Percentiles rank a stretch among this genome's conserved stretches.
Evolutionary conservation across 2,113 vertebrate species (phyloP).

Genomic region (Opisthocomus hoazin): DNA sequence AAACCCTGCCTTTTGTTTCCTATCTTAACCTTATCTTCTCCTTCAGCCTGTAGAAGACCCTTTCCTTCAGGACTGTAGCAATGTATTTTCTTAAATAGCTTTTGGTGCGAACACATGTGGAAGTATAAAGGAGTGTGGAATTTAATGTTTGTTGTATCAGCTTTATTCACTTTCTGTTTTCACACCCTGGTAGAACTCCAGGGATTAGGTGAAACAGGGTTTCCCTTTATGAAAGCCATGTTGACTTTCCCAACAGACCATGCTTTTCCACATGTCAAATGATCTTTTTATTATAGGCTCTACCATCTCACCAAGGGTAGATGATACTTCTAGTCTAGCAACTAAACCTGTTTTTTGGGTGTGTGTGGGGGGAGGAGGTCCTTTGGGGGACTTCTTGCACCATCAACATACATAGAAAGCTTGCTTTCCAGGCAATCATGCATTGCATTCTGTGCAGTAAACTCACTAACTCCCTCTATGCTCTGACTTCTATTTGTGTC

Average conservation of each 20-base stretch:
- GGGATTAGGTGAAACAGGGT: not conserved
- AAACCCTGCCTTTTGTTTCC: not conserved
- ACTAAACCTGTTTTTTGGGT: not conserved
- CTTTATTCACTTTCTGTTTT: not conserved
- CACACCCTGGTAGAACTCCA: not conserved
- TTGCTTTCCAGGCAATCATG: not conserved
- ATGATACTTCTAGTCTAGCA: not conserved
- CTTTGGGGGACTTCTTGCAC: not conserved
- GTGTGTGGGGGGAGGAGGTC: not conserved
- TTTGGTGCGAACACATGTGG: not conserved
- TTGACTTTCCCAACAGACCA: not conserved
- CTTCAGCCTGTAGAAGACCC: not conserved
- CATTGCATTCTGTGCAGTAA: not conserved
- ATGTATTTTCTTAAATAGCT: not conserved
- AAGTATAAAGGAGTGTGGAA: not conserved
- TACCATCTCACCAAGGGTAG: not conserved
- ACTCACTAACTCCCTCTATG: not conserved
- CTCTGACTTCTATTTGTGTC: not conserved
- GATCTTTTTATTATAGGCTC: not conserved
- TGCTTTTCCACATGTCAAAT: not conserved
- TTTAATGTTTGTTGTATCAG: not conserved
- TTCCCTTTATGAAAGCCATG: not conserved
- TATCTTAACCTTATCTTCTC: not conserved
- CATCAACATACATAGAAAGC: not conserved
- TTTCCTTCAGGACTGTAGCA: not conserved